Evolutionary conservation across 2,888 invertebrate genomes (phyloP).

Genomic region (Petrolisthes manimaculis): DNA sequence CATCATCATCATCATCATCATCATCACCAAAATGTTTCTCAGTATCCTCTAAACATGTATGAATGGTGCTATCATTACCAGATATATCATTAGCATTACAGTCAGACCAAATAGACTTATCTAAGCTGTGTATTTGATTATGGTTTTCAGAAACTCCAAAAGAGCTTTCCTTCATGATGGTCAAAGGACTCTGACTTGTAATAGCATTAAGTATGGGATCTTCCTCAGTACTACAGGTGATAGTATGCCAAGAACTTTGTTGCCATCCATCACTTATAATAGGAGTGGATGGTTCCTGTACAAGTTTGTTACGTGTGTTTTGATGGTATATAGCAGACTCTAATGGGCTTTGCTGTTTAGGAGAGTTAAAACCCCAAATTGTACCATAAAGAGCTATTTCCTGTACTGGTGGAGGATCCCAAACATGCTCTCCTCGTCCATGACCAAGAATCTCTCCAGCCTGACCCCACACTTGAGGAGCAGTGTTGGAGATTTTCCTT

Average conservation of each 20-base stretch:
- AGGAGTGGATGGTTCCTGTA: slow-evolving; percentile 34
- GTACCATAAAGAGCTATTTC: slow-evolving; percentile 43
- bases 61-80: slow-evolving; percentile 34
- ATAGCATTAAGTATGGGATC: slow-evolving; percentile 38
- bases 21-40: not conserved
- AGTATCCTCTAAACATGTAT: slow-evolving; percentile 34
- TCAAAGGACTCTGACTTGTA: slow-evolving; percentile 36
- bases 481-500: slow-evolving; percentile 48
- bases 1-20: not conserved
- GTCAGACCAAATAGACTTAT: slow-evolving; percentile 62
- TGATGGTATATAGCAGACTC: slow-evolving; percentile 14
- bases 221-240: slow-evolving; percentile 27
- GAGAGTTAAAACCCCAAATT: slow-evolving; percentile 42
- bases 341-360: slow-evolving; percentile 24
- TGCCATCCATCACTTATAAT: slow-evolving; percentile 29
- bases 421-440: slow-evolving; percentile 48
- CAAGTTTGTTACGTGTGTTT: slow-evolving; percentile 11
- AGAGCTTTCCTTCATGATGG: slow-evolving; percentile 33
- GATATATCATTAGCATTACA: slow-evolving; percentile 60
- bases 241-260: slow-evolving; percentile 37
- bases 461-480: slow-evolving; percentile 56
- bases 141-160: slow-evolving; percentile 21
- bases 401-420: slow-evolving; percentile 48
- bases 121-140: slow-evolving; percentile 35
- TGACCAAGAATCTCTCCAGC: slow-evolving; percentile 44